Evolutionary conservation across 2,797 vertebrate genomes (phyloP), one percentile per base, ranked within the genome.

Genomic region (Phataginus tricuspis): DNA sequence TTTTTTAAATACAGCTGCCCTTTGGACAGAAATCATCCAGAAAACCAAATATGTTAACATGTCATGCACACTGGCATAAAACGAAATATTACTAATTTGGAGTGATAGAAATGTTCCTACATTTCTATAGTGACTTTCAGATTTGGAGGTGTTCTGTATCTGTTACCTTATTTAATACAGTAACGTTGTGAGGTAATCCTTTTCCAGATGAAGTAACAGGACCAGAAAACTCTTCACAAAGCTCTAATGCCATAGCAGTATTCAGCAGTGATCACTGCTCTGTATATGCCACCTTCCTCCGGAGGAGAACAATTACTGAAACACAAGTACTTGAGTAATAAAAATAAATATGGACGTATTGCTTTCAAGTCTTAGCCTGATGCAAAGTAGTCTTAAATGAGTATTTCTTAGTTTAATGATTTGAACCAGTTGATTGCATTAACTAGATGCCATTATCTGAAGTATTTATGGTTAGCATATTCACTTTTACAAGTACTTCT

Each of bases 401-500:
- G 29, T 96, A 19, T 75, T 88, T 71, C 25, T 61, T 94, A 92
- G 78, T 90, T 78, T 71, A 82, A 71, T 92, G 42, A 63, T 94
- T 96, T 34, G 68, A 96, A 90, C 42, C 18, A 66, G 63, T 90
- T 93, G 83, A 96, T 97, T 95, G 21, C 79, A 75, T 51, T 83
- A 94, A 85, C 15, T 68, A 68, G 53, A 51, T 96, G 34, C 75
- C 88, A 88, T 94, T 91, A 66, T 74, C 59, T 80, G 49, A 94
- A 94, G 21, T 95, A 84, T 89, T 96, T 92, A 84, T 93, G 80
- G 82, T 87, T 37, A 88, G 82, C 25, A 74, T 55, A 69, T 96
- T 66, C 59, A 63, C 94, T 96, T 95, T 96, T 91, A 4, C 59
- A 96, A 92, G 37, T 96, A 94, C 69, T 95, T 96, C 34, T 96